phyloP scores from a whole-genome alignment of 1,140 invertebrate species.

The Goniozus legneri region DNA sequence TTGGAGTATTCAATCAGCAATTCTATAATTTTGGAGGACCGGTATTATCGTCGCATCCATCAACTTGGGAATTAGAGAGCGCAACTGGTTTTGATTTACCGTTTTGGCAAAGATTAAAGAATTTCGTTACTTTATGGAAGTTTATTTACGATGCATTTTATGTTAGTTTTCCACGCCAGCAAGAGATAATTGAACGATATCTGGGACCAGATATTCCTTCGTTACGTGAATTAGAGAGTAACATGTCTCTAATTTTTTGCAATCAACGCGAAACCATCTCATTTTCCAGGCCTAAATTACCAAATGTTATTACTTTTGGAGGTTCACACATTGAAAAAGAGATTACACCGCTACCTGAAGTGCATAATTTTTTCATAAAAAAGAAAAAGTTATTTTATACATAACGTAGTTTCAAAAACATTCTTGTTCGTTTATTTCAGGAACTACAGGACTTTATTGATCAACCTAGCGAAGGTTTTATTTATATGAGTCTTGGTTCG shows the following conservation, averaged over 20 bases:
- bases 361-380: neutral
- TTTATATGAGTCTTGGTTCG: slow-evolving; percentile 59
- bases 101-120: slow-evolving; percentile 13
- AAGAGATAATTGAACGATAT: slow-evolving; percentile 35
- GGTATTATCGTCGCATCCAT: slow-evolving; percentile 14
- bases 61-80: slow-evolving; percentile 13
- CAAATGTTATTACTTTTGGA: neutral
- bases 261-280: slow-evolving; percentile 52
- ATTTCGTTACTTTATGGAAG: slow-evolving; percentile 8
- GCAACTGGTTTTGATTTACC: slow-evolving; percentile 1
- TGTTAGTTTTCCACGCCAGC: slow-evolving; percentile 33
- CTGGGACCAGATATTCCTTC: slow-evolving; percentile 27
- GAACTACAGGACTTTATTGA: slow-evolving; percentile 49
- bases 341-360: neutral
- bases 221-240: slow-evolving; percentile 23
- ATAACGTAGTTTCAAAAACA: too few relatives aligned
- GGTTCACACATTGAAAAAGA: neutral
- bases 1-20: slow-evolving; percentile 4
- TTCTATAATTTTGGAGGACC: slow-evolving; percentile 15
- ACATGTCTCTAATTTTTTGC: slow-evolving; percentile 49
- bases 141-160: neutral
- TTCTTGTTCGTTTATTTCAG: too few relatives aligned
- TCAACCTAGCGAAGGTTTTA: slow-evolving; percentile 51
- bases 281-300: neutral
- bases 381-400: neutral